Base-by-base conservation (phyloP, 2,797 vertebrate species). In the Pygocentrus nattereri region DNA sequence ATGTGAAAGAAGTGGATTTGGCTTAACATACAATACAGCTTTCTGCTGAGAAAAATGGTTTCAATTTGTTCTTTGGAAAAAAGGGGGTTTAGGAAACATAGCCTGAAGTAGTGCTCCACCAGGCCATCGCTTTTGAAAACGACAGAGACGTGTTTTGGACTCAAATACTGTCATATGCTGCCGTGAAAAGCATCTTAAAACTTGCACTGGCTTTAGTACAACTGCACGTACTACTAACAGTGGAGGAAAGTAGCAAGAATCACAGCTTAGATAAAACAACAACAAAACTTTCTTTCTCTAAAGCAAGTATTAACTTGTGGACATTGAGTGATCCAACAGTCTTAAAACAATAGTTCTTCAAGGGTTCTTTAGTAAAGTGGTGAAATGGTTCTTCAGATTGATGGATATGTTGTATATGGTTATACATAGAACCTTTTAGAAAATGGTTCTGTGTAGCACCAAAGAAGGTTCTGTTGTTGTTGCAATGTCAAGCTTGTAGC, bases 1-100 rank as follows among this genome's bases (percentile, higher is more conserved):
- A 69, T 7, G 23, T n/a, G 30, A 76, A 67, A 73, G 27, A 61
- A 25, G 54, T 30, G 30, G 50, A 54, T 54, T 56, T 56, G 50
- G 71, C 50, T 56, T 56, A 73, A 56, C 19, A 16, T 7, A 70
- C 34, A 61, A 58, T 15, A 2, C 19, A 23, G 71, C 18, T 67
- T 67, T 75, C 54, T 44, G 19, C 27, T 15, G 34, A 34, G 79
- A 68, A 70, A 69, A 34, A 34, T 81, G 30, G 10, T 30, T 76
- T 49, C 27, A 50, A 21, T 61, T 75, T 50, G 64, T 69, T 69
- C 27, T 75, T 47, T 47, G 19, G 41, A 64, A 54, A 49, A 49
- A 23, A 7, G 41, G 18, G 34, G 23, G 34, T 49, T 67, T 74
- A 47, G 25, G 10, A 49, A 68, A 23, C 11, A 10, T 16, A 30